Evolutionary conservation across 2,113 vertebrate species (phyloP), one percentile per base, ranked within the genome.

Genomic region (Cynoglossus semilaevis): DNA sequence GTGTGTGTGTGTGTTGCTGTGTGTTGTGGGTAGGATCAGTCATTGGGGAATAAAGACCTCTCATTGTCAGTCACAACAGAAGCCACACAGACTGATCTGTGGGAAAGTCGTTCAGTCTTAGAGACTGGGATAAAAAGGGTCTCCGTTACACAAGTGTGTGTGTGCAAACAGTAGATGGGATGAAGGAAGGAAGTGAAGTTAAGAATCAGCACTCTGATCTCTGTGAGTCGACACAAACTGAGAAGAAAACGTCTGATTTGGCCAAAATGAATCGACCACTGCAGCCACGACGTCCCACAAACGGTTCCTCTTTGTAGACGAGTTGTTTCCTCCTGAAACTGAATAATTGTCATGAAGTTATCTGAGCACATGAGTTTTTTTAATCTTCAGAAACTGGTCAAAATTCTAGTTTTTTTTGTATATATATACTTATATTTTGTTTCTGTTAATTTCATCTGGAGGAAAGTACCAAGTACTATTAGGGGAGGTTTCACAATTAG

Each of bases 191-290:
- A 77, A 76, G 57, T 61, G 17, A 68, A 68, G n/a, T 45, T 38
- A 17, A 67, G 6, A 80, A 60, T 87, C 80, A 80, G 77, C 82
- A 69, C 46, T 72, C 41, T 77, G 61, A 34, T 72, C 63, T 59
- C 14, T 62, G 14, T 38, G 18, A 41, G 38, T 41, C 45, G 37
- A 40, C 66, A 76, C 14, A 68, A 45, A 43, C 15, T 15, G 45
- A 37, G 17, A 56, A 38, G 65, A 67, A 65, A 1, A 18, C n/a
- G 55, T 38, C 38, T 66, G 19, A 40, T 18, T 60, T 48, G 22
- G 65, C 35, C 48, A 37, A 51, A 66, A 43, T 29, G 22, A 29
- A 54, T 8, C 14, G 4, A 19, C 14, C 54, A n/a, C 36, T 15
- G 11, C 19, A 51, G 51, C 45, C 13, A 13, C 41, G 29, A 35